Conservation (phyloP, 1,140 invertebrate genomes). For the Druon quercuslanigerum region DNA sequence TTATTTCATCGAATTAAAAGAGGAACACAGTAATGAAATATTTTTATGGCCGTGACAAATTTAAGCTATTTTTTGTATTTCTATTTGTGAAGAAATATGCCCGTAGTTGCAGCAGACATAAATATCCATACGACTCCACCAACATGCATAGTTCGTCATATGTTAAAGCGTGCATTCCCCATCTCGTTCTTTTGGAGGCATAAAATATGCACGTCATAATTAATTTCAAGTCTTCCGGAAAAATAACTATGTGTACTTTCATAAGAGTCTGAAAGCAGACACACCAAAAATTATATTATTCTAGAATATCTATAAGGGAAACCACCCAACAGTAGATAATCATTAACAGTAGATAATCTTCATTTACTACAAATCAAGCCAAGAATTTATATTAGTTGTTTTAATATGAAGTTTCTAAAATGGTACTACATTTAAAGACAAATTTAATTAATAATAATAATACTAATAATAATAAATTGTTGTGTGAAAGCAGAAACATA, state of each 20-base stretch:
- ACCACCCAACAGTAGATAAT: too few relatives aligned
- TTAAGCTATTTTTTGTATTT: neutral
- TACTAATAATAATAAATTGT: too few relatives aligned
- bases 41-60: conserved; percentile 16
- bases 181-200: conserved; percentile 1
- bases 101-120: neutral
- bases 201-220: conserved; percentile 6
- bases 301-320: too few relatives aligned
- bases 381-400: too few relatives aligned
- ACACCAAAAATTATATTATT: too few relatives aligned
- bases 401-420: too few relatives aligned
- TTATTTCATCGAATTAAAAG: conserved; percentile 21
- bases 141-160: conserved; percentile 12
- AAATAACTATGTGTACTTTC: neutral
- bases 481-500: too few relatives aligned
- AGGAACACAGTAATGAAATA: conserved; percentile 28
- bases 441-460: too few relatives aligned
- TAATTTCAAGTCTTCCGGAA: neutral
- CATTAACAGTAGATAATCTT: too few relatives aligned
- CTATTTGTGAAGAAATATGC: neutral
- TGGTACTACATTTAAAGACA: too few relatives aligned
- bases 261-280: neutral
- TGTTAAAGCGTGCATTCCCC: conserved; percentile 9
- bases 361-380: too few relatives aligned
- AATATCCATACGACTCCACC: neutral